Conservation (phyloP, 2,797 vertebrate genomes). For the Pelobates cultripes region DNA sequence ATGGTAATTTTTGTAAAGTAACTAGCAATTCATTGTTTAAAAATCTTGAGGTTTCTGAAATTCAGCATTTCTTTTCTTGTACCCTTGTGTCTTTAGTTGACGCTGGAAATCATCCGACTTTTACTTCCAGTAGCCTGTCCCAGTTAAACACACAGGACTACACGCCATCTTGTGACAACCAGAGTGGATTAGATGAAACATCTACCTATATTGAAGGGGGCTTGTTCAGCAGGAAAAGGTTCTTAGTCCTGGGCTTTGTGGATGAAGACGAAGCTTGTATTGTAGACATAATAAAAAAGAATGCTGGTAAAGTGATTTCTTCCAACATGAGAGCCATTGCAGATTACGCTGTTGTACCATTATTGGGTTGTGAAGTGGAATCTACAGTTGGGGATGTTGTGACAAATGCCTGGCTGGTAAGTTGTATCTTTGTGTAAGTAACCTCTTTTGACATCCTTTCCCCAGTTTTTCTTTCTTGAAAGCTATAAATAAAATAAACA, state of each 20-base stretch:
- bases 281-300: conserved; percentile 78
- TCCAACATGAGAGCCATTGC: conserved; percentile 79
- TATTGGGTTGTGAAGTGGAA: conserved; percentile 87
- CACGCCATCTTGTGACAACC: conserved; percentile 58
- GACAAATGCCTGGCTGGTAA: conserved; percentile 97
- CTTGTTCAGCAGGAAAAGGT: conserved; percentile 82
- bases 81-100: conserved; percentile 69
- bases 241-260: conserved; percentile 86
- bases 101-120: conserved; percentile 52
- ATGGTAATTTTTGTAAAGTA: too few relatives aligned
- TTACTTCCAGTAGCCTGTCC: conserved; percentile 52
- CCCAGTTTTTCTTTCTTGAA: too few relatives aligned
- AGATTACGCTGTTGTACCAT: conserved; percentile 91
- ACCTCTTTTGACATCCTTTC: too few relatives aligned
- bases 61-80: neutral
- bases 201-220: conserved; percentile 73
- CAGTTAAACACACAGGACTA: conserved; percentile 60
- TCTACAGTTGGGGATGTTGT: conserved; percentile 91
- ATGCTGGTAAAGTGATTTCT: conserved; percentile 79
- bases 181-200: conserved; percentile 59
- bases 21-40: too few relatives aligned
- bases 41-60: neutral
- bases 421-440: conserved; percentile 46
- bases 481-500: too few relatives aligned
- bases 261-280: conserved; percentile 82